These are phyloP conservation scores for Xyliphius kryptos DNA, from an alignment of 2,113 vertebrate genomes.

Conservation along the genomic window DNA sequence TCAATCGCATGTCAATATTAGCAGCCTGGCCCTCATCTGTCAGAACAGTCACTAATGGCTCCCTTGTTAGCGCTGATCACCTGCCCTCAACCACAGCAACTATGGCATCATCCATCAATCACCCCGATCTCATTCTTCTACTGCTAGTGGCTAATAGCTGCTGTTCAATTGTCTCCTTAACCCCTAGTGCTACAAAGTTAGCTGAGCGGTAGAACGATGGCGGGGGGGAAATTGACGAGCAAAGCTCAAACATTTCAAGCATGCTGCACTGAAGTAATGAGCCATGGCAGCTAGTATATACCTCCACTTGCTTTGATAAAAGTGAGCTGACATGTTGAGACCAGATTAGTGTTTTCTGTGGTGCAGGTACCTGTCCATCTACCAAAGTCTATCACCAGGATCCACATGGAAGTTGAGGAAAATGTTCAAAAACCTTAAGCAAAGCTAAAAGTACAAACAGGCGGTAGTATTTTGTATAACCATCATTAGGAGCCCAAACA, in stretches of 20 bases:
- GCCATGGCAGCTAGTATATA: too few relatives aligned
- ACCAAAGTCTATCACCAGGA: too few relatives aligned
- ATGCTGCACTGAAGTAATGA: constrained; percentile 81
- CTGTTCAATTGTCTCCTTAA: constrained; percentile 52
- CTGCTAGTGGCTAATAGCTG: constrained; percentile 59
- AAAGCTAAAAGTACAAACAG: too few relatives aligned
- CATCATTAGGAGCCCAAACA: too few relatives aligned
- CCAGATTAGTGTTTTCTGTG: too few relatives aligned
- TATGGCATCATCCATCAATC: constrained; percentile 74
- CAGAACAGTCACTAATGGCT: constrained; percentile 66
- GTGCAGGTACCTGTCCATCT: too few relatives aligned
- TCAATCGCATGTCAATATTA: constrained; percentile 63
- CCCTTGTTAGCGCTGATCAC: constrained; percentile 75
- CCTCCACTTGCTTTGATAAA: too few relatives aligned
- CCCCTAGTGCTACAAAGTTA: constrained; percentile 34
- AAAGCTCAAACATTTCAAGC: constrained; percentile 83
- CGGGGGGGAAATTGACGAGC: constrained; percentile 36
- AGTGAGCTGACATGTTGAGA: too few relatives aligned
- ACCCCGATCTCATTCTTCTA: constrained; percentile 61
- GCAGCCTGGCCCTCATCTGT: constrained; percentile 76
- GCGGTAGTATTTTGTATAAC: too few relatives aligned
- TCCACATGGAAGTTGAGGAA: too few relatives aligned
- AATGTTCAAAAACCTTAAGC: too few relatives aligned
- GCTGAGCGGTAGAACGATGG: too few relatives aligned
- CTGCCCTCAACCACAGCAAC: constrained; percentile 72